phyloP scores from a whole-genome alignment of 2,888 invertebrate genomes.

The Augochlorella aurata region DNA sequence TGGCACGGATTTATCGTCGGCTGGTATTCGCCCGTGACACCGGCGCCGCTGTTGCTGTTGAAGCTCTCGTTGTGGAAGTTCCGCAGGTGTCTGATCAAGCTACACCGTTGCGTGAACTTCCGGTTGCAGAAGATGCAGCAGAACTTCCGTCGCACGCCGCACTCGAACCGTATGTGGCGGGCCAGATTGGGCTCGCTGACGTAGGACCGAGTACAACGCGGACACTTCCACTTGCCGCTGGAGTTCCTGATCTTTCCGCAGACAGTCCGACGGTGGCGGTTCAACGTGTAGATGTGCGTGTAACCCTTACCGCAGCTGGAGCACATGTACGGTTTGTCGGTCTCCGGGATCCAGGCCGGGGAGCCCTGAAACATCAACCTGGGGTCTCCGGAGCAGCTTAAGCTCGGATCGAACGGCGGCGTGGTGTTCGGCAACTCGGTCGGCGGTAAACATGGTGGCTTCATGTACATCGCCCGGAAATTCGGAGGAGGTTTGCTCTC shows the following conservation, averaged over 20 bases:
- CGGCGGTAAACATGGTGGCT: conserved; percentile 12
- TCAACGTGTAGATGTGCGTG: conserved; percentile 64
- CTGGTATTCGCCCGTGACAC: background rate
- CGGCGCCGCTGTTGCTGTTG: background rate
- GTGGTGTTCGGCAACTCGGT: conserved; percentile 19
- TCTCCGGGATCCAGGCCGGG: conserved; percentile 49
- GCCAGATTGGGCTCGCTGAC: conserved; percentile 69
- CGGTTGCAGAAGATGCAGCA: conserved; percentile 72
- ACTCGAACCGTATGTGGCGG: conserved; percentile 87
- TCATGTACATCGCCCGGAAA: conserved; percentile 26
- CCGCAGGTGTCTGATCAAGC: conserved; percentile 71
- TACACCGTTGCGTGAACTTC: conserved; percentile 72
- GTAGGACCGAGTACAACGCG: conserved; percentile 70
- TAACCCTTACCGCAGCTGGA: conserved; percentile 66
- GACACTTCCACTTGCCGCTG: conserved; percentile 68
- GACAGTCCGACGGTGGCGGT: conserved; percentile 67
- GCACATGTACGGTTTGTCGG: conserved; percentile 67
- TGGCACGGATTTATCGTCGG: conserved; percentile 12
- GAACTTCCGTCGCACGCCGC: conserved; percentile 87
- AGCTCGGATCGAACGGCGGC: conserved; percentile 14
- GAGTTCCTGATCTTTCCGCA: conserved; percentile 65
- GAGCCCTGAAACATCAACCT: conserved; percentile 22
- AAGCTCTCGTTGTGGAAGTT: conserved; percentile 68
- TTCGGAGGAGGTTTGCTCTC: conserved; percentile 19
- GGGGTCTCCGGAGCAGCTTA: conserved; percentile 5